Evolutionary conservation across 2,113 vertebrate genomes (phyloP).

Genomic region (Sciurus niger): DNA sequence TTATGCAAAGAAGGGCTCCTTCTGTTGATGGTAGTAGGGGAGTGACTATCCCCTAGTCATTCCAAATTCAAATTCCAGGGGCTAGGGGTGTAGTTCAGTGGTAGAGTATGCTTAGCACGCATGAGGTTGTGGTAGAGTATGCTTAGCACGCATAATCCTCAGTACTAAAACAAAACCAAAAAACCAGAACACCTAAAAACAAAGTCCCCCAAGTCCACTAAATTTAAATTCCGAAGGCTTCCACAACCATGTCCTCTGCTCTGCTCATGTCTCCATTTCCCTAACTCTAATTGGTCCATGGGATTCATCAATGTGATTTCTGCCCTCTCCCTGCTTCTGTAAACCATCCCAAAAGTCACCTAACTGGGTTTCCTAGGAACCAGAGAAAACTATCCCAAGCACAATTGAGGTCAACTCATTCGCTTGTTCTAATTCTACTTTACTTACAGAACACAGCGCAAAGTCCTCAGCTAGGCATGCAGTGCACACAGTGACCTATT

Average conservation of each 20-base stretch:
- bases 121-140: not conserved
- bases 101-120: not conserved
- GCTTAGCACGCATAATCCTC: not conserved
- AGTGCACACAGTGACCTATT: rapidly evolving
- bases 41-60: not conserved
- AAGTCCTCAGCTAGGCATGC: not conserved
- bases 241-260: not conserved
- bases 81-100: not conserved
- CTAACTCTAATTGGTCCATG: not conserved
- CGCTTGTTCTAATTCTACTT: not conserved
- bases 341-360: not conserved
- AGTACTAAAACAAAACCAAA: not conserved
- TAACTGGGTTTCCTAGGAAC: not conserved
- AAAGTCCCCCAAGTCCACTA: no score
- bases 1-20: not conserved
- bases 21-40: not conserved
- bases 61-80: not conserved
- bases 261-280: not conserved
- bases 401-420: no score
- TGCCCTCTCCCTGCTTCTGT: not conserved
- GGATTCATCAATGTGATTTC: not conserved
- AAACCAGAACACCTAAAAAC: not conserved
- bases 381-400: not conserved
- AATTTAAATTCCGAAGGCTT: not conserved
- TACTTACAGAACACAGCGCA: not conserved